Evolutionary conservation across 1,140 invertebrate species (phyloP).

Genomic region (Drosophila ogumai): DNA sequence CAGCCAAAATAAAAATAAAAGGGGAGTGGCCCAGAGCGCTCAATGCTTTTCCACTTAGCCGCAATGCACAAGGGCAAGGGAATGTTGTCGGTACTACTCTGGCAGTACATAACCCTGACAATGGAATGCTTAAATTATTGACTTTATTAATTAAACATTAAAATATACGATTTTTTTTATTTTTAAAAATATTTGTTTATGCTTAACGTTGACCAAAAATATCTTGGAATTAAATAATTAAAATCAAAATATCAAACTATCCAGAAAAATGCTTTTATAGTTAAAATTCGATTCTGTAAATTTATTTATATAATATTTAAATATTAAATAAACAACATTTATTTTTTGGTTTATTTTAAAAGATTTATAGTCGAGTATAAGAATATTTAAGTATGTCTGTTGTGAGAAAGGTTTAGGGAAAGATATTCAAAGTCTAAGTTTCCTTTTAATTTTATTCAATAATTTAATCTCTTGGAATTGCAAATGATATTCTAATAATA

Average conservation of each 20-base stretch:
- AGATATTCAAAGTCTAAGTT: neutral
- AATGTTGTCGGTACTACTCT: slow-evolving; percentile 19
- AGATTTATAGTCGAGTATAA: too few relatives aligned
- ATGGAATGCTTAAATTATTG: neutral
- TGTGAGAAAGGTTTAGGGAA: neutral
- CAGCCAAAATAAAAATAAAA: slow-evolving; percentile 48
- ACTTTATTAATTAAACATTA: neutral
- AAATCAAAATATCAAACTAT: too few relatives aligned
- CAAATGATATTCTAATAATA: slow-evolving; percentile 2
- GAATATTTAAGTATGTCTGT: too few relatives aligned
- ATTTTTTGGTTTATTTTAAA: neutral
- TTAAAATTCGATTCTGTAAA: neutral
- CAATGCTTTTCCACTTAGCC: slow-evolving; percentile 43
- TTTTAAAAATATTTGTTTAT: neutral
- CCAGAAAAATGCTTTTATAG: neutral
- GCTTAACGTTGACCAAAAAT: neutral
- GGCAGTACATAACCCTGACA: neutral
- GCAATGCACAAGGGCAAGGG: slow-evolving; percentile 41
- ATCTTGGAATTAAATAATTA: too few relatives aligned
- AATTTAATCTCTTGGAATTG: slow-evolving; percentile 6
- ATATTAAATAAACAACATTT: neutral
- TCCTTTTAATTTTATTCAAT: neutral
- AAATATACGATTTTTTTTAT: neutral
- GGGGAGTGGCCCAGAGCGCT: slow-evolving; percentile 47
- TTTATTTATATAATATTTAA: neutral